phyloP scores from a whole-genome alignment of 2,113 vertebrate species.

The Cyanoramphus novaezelandiae region DNA sequence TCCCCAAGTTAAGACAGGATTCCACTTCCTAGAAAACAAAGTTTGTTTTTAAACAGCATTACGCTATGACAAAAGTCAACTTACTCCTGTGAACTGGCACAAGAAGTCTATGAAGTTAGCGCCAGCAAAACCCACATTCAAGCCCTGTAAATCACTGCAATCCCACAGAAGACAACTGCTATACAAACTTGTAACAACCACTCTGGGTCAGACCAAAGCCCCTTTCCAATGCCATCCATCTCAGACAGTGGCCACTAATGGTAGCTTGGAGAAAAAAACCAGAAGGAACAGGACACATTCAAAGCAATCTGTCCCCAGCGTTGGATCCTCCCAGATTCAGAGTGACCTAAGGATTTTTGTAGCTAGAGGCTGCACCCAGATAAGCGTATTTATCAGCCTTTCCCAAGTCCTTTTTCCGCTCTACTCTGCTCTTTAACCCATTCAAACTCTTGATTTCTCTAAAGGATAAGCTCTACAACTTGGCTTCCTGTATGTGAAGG shows the following conservation, averaged over 20 bases:
- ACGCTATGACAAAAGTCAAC: background rate
- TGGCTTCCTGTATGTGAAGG: background rate
- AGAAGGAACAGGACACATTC: background rate
- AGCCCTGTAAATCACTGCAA: background rate
- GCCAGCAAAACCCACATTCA: background rate
- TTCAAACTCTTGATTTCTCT: background rate
- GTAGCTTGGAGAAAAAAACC: background rate
- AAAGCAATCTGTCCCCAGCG: background rate
- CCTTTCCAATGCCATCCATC: background rate
- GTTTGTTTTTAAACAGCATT: background rate
- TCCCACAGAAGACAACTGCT: background rate
- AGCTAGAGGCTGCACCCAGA: background rate
- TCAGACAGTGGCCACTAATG: accelerated
- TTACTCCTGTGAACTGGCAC: background rate
- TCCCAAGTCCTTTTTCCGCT: background rate
- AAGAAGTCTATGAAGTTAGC: background rate
- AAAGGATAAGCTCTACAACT: background rate
- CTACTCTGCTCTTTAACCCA: background rate
- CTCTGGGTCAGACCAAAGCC: background rate
- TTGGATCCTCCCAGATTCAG: background rate
- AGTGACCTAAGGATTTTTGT: background rate
- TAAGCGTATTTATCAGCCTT: background rate
- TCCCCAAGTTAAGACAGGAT: background rate
- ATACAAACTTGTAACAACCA: background rate
- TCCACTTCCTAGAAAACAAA: background rate